Base-by-base conservation (phyloP, 2,797 vertebrate species). In the Anguilla pacifica region DNA sequence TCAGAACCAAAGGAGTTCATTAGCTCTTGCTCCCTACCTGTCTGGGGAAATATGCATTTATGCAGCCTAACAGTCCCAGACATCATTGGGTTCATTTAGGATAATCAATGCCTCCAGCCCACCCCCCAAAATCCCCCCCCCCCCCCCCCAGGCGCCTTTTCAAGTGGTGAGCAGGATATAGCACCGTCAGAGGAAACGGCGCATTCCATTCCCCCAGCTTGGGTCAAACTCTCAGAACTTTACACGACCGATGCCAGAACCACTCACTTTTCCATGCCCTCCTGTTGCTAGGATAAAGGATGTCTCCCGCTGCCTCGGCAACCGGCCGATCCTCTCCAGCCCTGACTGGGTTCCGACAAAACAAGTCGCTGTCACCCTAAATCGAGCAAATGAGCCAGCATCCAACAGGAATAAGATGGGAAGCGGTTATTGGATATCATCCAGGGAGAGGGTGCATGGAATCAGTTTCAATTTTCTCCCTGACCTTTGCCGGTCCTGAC, bases 211-310 rank as follows among this genome's bases (percentile, higher is more conserved):
- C 92, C 94, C 92, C 67, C 35, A 0, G 93, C 92, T 91, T 11
- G 87, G 92, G 93, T 91, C 87, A 92, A 92, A 90, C 90, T 88
- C 92, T 93, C 89, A 89, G 94, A 92, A 92, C 92, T 95, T 95
- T 95, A 93, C 93, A 94, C n/a, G 64, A 89, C 87, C 86, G 57
- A 91, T 93, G 94, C 95, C 95, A 95, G 94, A 93, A 93, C 81
- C 86, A 7, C 95, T 94, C 93, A 81, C 85, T 94, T 95, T 94
- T 95, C 94, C 94, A 93, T 92, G 94, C 93, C 95, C 95, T 95
- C 96, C 96, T 91, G 89, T 89, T 93, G 96, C 95, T 96, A 95
- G 94, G 95, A 96, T 95, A 96, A 94, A 94, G 93, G 93, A 94
- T 88, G 92, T 91, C 91, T 94, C 93, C 93, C 92, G 91, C 89